Base-by-base conservation (phyloP, 2,888 invertebrate species). In the Aphrophora alni region DNA sequence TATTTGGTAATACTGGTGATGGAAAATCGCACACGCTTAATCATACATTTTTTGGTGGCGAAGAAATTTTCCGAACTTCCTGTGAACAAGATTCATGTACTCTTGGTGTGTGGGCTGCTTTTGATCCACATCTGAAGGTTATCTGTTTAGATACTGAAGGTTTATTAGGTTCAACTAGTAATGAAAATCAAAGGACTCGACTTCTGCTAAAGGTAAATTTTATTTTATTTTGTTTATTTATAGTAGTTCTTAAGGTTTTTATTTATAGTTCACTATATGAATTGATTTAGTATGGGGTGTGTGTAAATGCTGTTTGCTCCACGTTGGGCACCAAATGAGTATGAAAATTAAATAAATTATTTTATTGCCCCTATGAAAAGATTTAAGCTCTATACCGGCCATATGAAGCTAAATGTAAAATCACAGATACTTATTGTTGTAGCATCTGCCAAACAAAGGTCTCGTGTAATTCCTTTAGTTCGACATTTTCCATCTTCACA, bases 1-100 rank as follows among this genome's bases (percentile, higher is more conserved):
- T 96, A 86, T 95, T 95, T 88, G 96, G 96, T 1, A 95, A 95
- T 86, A 94, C 95, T 0, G 95, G 95, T 0, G 95, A 95, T 88
- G 95, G 95, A 0, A 95, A 95, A 88, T 95, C 95, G 1, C 91
- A 93, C 86, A 95, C 95, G 0, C 88, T 95, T 86, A 96, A 96
- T 88, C 91, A 95, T 85, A 90, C 92, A 17, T 89, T 92, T 84
- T 93, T 92, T 86, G 87, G 88, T 70, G 91, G 92, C 0, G 86
- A 88, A 76, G 90, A 91, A 86, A 89, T 92, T 0, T 94, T 94
- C 87, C 89, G 89, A 82, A 93, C 93, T 0, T 93, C 93, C 2
- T 90, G 92, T 25, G 91, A 91, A 82, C 94, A 94, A 84, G 89
- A 88, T 72, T 92, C 93, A 0, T 95, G 95, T 86, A 95, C 95